Conservation (phyloP, 1,140 invertebrate genomes). For the Leptopilina boulardi region DNA sequence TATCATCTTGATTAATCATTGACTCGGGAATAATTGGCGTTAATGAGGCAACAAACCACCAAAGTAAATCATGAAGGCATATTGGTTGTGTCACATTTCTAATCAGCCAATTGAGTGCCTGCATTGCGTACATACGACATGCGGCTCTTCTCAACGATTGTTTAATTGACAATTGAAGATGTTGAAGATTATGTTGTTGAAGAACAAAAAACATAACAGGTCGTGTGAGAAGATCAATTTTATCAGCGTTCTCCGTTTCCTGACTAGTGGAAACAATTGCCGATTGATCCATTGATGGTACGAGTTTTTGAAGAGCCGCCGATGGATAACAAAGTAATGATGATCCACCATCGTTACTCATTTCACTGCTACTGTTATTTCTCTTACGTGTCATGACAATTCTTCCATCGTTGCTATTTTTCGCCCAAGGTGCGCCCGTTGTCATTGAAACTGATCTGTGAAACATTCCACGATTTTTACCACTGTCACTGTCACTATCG, state of each 20-base stretch:
- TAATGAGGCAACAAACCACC: slow-evolving; percentile 93
- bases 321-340: slow-evolving; percentile 91
- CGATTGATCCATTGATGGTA: slow-evolving; percentile 79
- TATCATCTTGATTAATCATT: slow-evolving; percentile 75
- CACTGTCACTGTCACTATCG: slow-evolving; percentile 77
- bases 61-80: slow-evolving; percentile 94
- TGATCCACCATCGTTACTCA: slow-evolving; percentile 81
- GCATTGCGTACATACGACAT: slow-evolving; percentile 91
- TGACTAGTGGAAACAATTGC: slow-evolving; percentile 74
- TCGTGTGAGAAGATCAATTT: slow-evolving; percentile 77
- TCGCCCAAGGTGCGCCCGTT: slow-evolving; percentile 79
- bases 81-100: slow-evolving; percentile 93
- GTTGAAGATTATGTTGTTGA: slow-evolving; percentile 89
- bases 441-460: slow-evolving; percentile 84
- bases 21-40: slow-evolving; percentile 74
- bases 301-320: slow-evolving; percentile 83
- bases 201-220: slow-evolving; percentile 90
- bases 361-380: slow-evolving; percentile 84
- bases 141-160: slow-evolving; percentile 89
- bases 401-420: slow-evolving; percentile 78
- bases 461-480: slow-evolving; percentile 78
- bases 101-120: slow-evolving; percentile 96
- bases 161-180: slow-evolving; percentile 88
- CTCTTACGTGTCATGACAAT: slow-evolving; percentile 81
- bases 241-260: slow-evolving; percentile 68